A percentile compares a stretch with the other conserved stretches of the same genome.
phyloP scores from a whole-genome alignment of 2,888 invertebrate species.

The Blastobasis adustella region DNA sequence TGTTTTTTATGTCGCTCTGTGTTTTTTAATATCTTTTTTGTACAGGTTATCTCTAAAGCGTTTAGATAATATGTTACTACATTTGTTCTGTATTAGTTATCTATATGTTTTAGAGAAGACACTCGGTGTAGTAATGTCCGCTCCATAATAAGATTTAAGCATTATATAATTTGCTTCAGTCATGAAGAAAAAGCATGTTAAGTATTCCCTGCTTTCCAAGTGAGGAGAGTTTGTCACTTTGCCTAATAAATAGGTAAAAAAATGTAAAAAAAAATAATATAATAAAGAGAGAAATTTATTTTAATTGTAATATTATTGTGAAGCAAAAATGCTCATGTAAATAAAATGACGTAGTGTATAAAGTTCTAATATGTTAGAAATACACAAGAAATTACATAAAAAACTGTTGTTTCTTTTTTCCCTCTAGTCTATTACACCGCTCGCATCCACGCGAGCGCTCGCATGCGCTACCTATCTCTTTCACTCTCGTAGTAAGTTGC shows the following conservation, averaged over 20 bases:
- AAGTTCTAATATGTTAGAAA: slow-evolving; percentile 70
- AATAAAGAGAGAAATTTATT: slow-evolving; percentile 67
- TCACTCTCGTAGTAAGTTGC: no score
- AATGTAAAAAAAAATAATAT: slow-evolving; percentile 64
- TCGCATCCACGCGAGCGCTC: no score
- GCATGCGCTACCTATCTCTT: no score
- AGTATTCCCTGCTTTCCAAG: slow-evolving; percentile 27
- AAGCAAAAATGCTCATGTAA: slow-evolving; percentile 73
- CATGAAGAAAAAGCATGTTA: slow-evolving; percentile 20
- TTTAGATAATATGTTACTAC: no score
- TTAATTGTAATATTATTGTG: slow-evolving; percentile 68
- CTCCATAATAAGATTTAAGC: no score
- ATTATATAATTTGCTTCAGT: background rate
- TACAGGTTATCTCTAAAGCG: no score
- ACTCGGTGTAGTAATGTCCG: no score
- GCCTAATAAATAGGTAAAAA: slow-evolving; percentile 55
- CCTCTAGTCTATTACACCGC: no score
- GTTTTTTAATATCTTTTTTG: no score
- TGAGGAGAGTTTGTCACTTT: slow-evolving; percentile 55
- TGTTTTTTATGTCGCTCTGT: no score
- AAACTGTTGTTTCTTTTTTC: slow-evolving; percentile 21
- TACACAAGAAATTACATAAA: slow-evolving; percentile 54
- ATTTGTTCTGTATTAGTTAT: no score
- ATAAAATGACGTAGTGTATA: slow-evolving; percentile 69
- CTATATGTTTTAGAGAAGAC: no score